A percentile compares a stretch with the other conserved stretches of the same genome.
Conservation (phyloP, 2,113 vertebrate species). For the Ammodytes marinus region DNA sequence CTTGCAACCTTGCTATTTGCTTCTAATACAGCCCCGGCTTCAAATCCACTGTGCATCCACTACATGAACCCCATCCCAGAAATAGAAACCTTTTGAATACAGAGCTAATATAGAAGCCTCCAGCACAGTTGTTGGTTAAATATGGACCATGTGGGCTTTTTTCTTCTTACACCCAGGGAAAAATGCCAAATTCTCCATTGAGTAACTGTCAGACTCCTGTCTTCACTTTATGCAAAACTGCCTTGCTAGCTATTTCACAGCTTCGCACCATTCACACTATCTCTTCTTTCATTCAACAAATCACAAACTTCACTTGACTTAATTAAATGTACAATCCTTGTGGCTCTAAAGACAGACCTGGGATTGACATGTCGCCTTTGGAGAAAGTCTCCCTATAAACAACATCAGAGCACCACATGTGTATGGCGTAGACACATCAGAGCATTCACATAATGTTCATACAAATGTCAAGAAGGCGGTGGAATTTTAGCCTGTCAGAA, state of each 20-base stretch:
- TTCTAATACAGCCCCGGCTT: slow-evolving; percentile 16
- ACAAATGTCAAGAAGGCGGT: slow-evolving; percentile 50
- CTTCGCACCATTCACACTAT: slow-evolving; percentile 47
- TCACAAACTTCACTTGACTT: slow-evolving; percentile 11
- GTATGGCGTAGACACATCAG: slow-evolving; percentile 28
- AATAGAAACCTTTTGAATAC: slow-evolving; percentile 47
- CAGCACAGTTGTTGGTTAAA: slow-evolving; percentile 37
- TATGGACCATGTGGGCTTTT: slow-evolving; percentile 20
- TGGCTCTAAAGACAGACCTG: neutral
- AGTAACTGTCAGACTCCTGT: slow-evolving; percentile 45
- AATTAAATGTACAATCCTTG: neutral
- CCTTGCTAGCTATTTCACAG: slow-evolving; percentile 8
- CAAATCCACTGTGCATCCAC: slow-evolving; percentile 30
- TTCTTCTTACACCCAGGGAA: slow-evolving; percentile 33
- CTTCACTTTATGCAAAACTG: slow-evolving; percentile 20
- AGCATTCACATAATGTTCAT: slow-evolving; percentile 36
- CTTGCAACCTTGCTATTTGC: neutral
- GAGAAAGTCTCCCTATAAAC: slow-evolving; percentile 16
- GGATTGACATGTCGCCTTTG: slow-evolving; percentile 24
- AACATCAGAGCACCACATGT: slow-evolving; percentile 24
- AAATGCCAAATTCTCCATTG: slow-evolving; percentile 44
- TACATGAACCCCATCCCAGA: slow-evolving; percentile 42
- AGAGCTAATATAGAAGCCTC: slow-evolving; percentile 43
- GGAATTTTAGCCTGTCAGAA: slow-evolving; percentile 44
- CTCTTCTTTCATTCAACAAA: slow-evolving; percentile 13